Conservation (phyloP, 2,113 vertebrate species). For the Syngnathus floridae region DNA sequence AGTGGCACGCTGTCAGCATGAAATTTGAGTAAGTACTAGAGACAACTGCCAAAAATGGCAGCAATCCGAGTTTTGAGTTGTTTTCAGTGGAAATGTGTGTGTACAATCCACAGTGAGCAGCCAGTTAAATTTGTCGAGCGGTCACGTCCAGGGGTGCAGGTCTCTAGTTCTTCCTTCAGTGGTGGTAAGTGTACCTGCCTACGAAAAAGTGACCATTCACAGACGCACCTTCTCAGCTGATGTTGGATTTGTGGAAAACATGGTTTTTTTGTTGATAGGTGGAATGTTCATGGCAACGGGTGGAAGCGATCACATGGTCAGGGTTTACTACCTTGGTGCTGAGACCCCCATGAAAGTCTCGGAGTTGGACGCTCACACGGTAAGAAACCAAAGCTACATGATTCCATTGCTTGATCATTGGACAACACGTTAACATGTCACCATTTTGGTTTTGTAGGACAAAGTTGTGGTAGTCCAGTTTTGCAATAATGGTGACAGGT, state of each 20-base stretch:
- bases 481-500: conserved; percentile 94
- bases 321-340: conserved; percentile 92
- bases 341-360: conserved; percentile 89
- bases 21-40: conserved; percentile 82
- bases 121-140: conserved; percentile 94
- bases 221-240: background rate
- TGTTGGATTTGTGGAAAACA: background rate
- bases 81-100: background rate
- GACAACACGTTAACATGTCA: background rate
- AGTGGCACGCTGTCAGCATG: conserved; percentile 87
- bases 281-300: conserved; percentile 97
- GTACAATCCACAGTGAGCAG: conserved; percentile 73
- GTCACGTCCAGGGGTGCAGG: conserved; percentile 92
- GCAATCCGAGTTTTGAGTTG: background rate
- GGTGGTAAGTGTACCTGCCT: conserved; percentile 71
- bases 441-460: conserved; percentile 72
- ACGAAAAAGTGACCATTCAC: background rate
- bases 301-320: conserved; percentile 91
- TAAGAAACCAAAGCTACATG: conserved; percentile 55
- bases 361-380: conserved; percentile 88
- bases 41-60: background rate
- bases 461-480: conserved; percentile 97
- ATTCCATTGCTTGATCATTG: background rate
- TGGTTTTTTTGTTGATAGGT: conserved; percentile 64
- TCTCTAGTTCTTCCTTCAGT: conserved; percentile 95